phyloP scores from a whole-genome alignment of 2,797 vertebrate species.

The Acrossocheilus fasciatus region DNA sequence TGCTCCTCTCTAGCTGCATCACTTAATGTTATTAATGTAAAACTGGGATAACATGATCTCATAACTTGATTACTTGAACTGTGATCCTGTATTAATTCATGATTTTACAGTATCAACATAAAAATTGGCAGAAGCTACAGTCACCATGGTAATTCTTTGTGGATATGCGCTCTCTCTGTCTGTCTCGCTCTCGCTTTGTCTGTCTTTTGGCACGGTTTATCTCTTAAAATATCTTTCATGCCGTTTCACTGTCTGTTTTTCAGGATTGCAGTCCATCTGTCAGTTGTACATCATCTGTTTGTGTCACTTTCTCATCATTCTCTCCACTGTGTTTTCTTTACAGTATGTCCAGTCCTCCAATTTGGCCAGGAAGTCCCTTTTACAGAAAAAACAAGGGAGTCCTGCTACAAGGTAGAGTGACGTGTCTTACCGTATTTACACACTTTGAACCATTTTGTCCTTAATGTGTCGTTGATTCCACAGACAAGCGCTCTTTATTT shows the following conservation, averaged over 20 bases:
- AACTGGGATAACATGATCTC: background rate
- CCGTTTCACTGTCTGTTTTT: background rate
- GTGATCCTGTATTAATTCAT: background rate
- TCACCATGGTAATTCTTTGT: background rate
- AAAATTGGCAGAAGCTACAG: background rate
- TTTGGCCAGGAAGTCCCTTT: slow-evolving; percentile 89
- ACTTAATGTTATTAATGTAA: background rate
- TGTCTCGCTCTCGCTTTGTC: background rate
- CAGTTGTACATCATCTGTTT: slow-evolving; percentile 4
- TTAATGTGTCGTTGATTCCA: slow-evolving; percentile 11
- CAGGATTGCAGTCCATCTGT: background rate
- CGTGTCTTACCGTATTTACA: background rate
- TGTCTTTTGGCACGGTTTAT: background rate
- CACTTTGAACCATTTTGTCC: background rate
- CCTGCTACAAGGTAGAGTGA: slow-evolving; percentile 86
- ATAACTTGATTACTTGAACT: background rate
- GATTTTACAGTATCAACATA: slow-evolving; percentile 4
- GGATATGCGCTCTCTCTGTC: background rate
- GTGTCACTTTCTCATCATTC: slow-evolving; percentile 38
- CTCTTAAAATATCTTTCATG: slow-evolving; percentile 12
- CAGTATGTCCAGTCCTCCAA: slow-evolving; percentile 89
- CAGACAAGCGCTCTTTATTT: slow-evolving; percentile 19
- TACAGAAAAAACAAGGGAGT: slow-evolving; percentile 88
- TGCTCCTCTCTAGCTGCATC: background rate
- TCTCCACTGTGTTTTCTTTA: slow-evolving; percentile 32